Percentiles rank a stretch among this genome's conserved stretches.
Evolutionary conservation across 2,888 invertebrate genomes (phyloP).

Genomic region (Notocelia uddmanniana): DNA sequence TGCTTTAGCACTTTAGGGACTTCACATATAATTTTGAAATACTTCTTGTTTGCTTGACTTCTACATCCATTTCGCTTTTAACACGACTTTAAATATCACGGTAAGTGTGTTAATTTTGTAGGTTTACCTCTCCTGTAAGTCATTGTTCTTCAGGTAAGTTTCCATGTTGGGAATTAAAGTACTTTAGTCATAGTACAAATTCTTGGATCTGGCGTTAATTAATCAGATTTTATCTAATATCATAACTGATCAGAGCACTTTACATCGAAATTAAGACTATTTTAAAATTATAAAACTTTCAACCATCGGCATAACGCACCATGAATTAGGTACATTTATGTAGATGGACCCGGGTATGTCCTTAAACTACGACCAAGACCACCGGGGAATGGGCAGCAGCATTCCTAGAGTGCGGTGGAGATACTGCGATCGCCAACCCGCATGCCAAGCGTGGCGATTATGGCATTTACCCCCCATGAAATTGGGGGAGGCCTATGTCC

Average conservation of each 20-base stretch:
- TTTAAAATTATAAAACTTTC: not conserved
- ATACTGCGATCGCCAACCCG: no score
- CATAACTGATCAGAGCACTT: not conserved
- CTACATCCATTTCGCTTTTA: not conserved
- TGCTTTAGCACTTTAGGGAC: no score
- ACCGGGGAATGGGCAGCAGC: no score
- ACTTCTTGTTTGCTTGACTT: not conserved
- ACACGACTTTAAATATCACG: no score
- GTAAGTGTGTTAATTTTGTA: no score
- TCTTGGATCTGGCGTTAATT: not conserved
- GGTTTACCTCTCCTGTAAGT: not conserved
- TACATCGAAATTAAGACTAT: conserved; percentile 16
- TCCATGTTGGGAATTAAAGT: not conserved
- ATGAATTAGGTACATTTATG: not conserved
- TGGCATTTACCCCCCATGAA: no score
- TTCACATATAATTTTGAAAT: no score
- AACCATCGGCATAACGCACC: not conserved
- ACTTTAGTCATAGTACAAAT: not conserved
- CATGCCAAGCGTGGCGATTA: no score
- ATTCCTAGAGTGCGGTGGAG: no score
- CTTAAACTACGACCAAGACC: no score
- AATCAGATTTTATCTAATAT: not conserved
- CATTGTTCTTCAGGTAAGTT: not conserved
- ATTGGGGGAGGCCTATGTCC: no score
- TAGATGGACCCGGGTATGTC: no score